Percentiles rank a stretch among this genome's conserved stretches.
phyloP scores from a whole-genome alignment of 2,113 vertebrate genomes.

The Carlito syrichta region DNA sequence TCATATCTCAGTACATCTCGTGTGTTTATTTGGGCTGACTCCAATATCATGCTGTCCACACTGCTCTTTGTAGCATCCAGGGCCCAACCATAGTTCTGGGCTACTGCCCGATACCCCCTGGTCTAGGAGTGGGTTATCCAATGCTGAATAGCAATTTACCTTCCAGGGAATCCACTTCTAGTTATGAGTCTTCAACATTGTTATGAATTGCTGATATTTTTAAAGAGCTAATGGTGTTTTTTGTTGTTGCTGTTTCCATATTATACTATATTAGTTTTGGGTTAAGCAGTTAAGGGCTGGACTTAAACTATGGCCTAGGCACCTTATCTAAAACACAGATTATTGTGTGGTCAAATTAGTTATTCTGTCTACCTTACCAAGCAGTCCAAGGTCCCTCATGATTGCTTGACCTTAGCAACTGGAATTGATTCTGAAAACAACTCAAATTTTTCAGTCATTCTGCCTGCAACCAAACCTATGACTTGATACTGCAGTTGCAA shows the following conservation, averaged over 20 bases:
- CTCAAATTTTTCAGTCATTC: background rate
- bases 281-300: background rate
- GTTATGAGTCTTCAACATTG: background rate
- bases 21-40: background rate
- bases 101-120: background rate
- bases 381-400: background rate
- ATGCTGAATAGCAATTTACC: background rate
- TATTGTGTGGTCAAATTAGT: background rate
- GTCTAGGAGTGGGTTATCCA: fast-evolving
- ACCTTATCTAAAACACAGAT: background rate
- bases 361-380: background rate
- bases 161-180: background rate
- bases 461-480: background rate
- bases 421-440: background rate
- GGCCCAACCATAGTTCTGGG: fast-evolving
- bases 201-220: background rate
- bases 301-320: background rate
- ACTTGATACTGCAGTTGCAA: background rate
- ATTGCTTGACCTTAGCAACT: background rate
- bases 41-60: no score
- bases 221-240: background rate
- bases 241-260: background rate
- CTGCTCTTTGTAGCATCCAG: background rate
- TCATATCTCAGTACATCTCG: background rate
- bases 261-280: background rate